These are phyloP conservation scores for Chelonia mydas DNA, from an alignment of 2,797 vertebrate genomes.

Conservation along the genomic window DNA sequence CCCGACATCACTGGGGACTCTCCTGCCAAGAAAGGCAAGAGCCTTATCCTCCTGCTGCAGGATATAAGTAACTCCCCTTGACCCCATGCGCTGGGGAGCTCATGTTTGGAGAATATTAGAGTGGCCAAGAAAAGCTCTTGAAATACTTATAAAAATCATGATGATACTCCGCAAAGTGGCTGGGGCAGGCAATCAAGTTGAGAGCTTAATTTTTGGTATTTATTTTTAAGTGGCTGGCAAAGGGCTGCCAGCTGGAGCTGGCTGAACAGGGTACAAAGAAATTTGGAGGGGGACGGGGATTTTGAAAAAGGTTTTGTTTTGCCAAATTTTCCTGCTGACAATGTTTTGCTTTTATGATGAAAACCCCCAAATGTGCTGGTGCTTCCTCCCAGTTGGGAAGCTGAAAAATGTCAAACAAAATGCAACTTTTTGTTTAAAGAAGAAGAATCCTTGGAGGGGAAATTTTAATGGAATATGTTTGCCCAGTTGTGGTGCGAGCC, in stretches of 20 bases:
- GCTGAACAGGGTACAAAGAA: not conserved
- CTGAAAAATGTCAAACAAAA: not conserved
- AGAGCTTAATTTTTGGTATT: not conserved
- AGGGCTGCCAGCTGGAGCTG: not conserved
- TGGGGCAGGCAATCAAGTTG: not conserved
- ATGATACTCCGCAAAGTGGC: fast-evolving
- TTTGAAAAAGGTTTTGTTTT: not conserved
- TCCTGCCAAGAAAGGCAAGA: conserved; percentile 41
- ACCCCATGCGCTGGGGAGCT: fast-evolving
- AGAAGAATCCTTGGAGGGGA: not conserved
- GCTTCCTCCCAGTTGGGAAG: not conserved
- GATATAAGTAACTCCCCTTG: not conserved
- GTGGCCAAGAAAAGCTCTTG: conserved; percentile 50
- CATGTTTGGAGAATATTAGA: not conserved
- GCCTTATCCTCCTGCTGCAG: not conserved
- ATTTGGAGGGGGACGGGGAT: not conserved
- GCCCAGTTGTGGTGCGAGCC: not conserved
- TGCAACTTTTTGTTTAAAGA: not conserved
- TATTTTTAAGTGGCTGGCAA: not conserved
- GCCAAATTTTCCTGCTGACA: not conserved
- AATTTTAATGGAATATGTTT: not conserved
- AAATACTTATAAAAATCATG: not conserved
- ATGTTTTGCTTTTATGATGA: not conserved
- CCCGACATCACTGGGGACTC: not conserved
- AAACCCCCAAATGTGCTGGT: not conserved